Evolutionary conservation across 2,888 invertebrate species (phyloP).

Genomic region (Ariolimax columbianus): DNA sequence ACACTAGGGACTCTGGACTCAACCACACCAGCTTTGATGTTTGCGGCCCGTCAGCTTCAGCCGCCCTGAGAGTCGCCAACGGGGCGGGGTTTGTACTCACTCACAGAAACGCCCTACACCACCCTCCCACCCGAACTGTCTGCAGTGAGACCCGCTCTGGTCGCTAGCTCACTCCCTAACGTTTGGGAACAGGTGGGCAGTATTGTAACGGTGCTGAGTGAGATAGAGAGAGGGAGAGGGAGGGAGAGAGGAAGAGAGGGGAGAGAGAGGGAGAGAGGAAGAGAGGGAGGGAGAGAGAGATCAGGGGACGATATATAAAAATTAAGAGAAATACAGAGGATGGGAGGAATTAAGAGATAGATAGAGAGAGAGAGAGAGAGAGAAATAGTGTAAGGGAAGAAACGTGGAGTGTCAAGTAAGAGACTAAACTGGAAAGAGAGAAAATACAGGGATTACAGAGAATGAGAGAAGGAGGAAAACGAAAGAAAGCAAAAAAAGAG

Average conservation of each 20-base stretch:
- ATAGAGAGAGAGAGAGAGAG: background rate
- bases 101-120: background rate
- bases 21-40: background rate
- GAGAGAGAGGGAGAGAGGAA: background rate
- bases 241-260: too few relatives aligned
- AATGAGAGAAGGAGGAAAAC: background rate
- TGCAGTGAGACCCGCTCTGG: background rate
- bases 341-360: background rate
- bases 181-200: background rate
- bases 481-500: background rate
- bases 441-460: too few relatives aligned
- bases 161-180: background rate
- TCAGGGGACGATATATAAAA: too few relatives aligned
- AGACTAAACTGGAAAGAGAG: too few relatives aligned
- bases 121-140: too few relatives aligned
- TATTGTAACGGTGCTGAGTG: too few relatives aligned
- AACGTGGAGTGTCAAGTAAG: too few relatives aligned
- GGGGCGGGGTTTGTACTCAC: background rate
- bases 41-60: background rate
- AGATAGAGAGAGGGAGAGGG: too few relatives aligned
- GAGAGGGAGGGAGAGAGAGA: background rate
- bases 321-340: too few relatives aligned
- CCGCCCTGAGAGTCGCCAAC: background rate
- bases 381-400: background rate
- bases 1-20: background rate